These are phyloP conservation scores for Cygnus buccinator DNA, from an alignment of 2,113 vertebrate species.

Conservation along the genomic window DNA sequence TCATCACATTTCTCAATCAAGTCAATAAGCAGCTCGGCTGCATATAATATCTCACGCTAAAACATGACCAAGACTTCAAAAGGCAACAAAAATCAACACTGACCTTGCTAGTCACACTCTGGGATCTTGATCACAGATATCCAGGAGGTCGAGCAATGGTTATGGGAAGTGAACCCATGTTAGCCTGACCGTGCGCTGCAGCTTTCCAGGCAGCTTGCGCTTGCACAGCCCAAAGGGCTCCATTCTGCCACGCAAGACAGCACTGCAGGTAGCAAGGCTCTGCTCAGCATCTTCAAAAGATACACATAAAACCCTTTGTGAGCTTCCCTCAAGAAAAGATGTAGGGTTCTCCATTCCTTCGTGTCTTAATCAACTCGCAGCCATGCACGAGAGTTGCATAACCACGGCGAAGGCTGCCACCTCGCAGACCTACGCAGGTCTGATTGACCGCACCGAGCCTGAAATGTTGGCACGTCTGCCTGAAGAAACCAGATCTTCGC, in stretches of 20 bases:
- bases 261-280: neutral
- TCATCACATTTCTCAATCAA: neutral
- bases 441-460: neutral
- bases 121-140: neutral
- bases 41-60: neutral
- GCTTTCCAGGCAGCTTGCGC: neutral
- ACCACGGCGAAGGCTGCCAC: neutral
- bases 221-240: neutral
- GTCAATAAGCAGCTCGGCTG: neutral
- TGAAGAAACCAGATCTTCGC: neutral
- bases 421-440: neutral
- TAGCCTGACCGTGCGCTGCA: neutral
- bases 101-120: neutral
- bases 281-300: neutral
- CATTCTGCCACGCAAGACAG: neutral
- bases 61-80: neutral
- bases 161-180: neutral
- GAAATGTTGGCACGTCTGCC: neutral
- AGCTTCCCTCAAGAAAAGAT: neutral
- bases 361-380: neutral
- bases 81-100: neutral
- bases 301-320: neutral
- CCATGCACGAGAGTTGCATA: neutral
- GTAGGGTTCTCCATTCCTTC: neutral
- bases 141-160: neutral